A percentile compares a stretch with the other conserved stretches of the same genome.
These are phyloP conservation scores for Conopomorpha cramerella DNA, from an alignment of 1,140 invertebrate genomes.

Conservation along the genomic window DNA sequence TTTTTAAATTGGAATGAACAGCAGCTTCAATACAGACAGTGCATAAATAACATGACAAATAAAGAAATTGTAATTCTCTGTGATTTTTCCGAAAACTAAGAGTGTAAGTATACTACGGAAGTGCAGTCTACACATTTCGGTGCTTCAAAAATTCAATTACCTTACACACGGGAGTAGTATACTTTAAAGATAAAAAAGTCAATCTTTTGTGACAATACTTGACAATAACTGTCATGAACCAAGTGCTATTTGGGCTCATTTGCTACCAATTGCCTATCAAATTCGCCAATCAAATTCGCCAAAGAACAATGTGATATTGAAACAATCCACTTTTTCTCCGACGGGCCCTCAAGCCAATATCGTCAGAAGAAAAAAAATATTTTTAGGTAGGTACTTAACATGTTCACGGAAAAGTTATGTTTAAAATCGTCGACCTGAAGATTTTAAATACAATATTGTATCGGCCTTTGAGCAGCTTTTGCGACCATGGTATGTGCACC, in stretches of 20 bases:
- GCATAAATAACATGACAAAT: conserved; percentile 4
- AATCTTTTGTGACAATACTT: conserved; percentile 11
- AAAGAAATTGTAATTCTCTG: conserved; percentile 6
- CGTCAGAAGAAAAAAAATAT: conserved; percentile 9
- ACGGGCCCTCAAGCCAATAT: conserved; percentile 10
- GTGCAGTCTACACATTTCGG: conserved; percentile 10
- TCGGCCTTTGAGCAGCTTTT: background rate
- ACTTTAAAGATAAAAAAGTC: conserved; percentile 3
- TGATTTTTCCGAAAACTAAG: conserved; percentile 11
- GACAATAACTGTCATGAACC: conserved; percentile 8
- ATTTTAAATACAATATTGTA: no score
- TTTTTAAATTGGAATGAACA: conserved; percentile 8
- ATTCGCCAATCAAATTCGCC: conserved; percentile 2
- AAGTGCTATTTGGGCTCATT: conserved; percentile 11
- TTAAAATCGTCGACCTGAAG: conserved; percentile 5
- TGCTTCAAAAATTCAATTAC: conserved; percentile 9
- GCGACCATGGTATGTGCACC: background rate
- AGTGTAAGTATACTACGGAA: conserved; percentile 6
- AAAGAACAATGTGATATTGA: conserved; percentile 1
- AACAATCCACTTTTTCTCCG: conserved; percentile 6
- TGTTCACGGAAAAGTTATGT: conserved; percentile 6
- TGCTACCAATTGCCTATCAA: conserved; percentile 6
- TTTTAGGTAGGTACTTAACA: conserved; percentile 5
- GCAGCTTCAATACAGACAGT: conserved; percentile 6
- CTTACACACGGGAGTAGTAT: conserved; percentile 8